Evolutionary conservation across 2,888 invertebrate species (phyloP), one percentile per base, ranked within the genome.

Genomic region (Microplitis deprimator): DNA sequence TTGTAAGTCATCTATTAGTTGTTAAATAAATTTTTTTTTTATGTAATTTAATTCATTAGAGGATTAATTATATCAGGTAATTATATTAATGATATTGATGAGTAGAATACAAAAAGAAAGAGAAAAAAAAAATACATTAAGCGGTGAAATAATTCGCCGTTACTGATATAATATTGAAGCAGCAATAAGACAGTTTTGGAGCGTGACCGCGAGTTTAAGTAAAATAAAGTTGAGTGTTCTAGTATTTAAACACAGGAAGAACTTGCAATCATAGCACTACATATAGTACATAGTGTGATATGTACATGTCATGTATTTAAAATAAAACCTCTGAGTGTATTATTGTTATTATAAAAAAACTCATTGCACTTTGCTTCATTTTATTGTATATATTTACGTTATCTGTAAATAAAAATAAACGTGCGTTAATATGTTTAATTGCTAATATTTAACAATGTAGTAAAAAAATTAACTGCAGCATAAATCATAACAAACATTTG

Each of bases 101-200:
- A 50, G 50, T 50, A 50, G 6, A 13, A 50, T 13, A 13, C 8
- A 50, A 50, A 38, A 13, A 68, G 64, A 65, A 78, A 77, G 83
- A 83, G 79, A 78, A 75, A 81, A 81, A 79, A 81, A 81, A 82
- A 78, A 75, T 83, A 80, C 79, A 77, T 78, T 77, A 13, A 20
- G 76, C 75, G 79, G 80, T 68, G 75, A 71, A 79, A 82, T 83
- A 83, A 84, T 84, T 82, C 83, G 80, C 86, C 85, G 87, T 86
- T 87, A 87, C 61, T 60, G 81, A 82, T 87, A 86, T 87, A 87
- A 85, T 87, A 87, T 86, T 86, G 86, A 85, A 85, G 86, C 13
- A 50, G 50, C 88, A 88, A 88, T 87, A 86, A 88, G 87, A 86
- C 85, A 83, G 87, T 89, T 89, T 87, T 88, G 88, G 89, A 89